These are phyloP conservation scores for Pseudolycoriella hygida DNA, from an alignment of 2,888 invertebrate genomes.

Conservation along the genomic window DNA sequence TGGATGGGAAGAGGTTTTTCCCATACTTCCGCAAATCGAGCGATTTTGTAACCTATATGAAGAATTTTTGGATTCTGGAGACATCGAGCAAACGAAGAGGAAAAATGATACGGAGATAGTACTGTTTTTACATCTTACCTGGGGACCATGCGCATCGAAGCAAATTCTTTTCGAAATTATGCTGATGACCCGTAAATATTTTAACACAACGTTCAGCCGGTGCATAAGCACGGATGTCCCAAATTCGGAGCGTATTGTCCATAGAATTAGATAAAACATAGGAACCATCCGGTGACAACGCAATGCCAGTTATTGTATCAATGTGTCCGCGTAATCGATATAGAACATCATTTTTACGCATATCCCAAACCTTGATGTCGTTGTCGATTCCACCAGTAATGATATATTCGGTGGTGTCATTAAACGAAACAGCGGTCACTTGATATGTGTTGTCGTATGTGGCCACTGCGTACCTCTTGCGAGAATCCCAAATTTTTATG, in stretches of 20 bases:
- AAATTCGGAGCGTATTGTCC: slow-evolving; percentile 89
- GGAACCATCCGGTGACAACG: slow-evolving; percentile 68
- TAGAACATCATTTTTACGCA: slow-evolving; percentile 68
- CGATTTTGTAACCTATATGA: too few species aligned
- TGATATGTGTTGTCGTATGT: slow-evolving; percentile 58
- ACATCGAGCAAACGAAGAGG: too few species aligned
- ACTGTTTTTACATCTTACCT: too few species aligned
- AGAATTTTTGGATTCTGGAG: too few species aligned
- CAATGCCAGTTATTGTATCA: slow-evolving; percentile 84
- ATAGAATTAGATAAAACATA: slow-evolving; percentile 90
- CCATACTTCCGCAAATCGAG: too few species aligned
- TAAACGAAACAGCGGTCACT: slow-evolving; percentile 79
- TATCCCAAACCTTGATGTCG: slow-evolving; percentile 94
- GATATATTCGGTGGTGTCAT: slow-evolving; percentile 88
- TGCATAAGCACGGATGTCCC: slow-evolving; percentile 94
- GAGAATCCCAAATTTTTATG: slow-evolving; percentile 81
- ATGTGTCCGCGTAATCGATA: slow-evolving; percentile 84
- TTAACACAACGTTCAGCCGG: slow-evolving; percentile 86
- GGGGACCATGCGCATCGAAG: slow-evolving; percentile 85
- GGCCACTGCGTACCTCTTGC: slow-evolving; percentile 63
- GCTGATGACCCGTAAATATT: slow-evolving; percentile 81
- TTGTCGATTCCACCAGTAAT: slow-evolving; percentile 95
- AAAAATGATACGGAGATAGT: too few species aligned
- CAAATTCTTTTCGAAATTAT: slow-evolving; percentile 95
- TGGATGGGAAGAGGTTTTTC: too few species aligned